Conservation (phyloP, 2,113 vertebrate genomes). For the Calypte anna region DNA sequence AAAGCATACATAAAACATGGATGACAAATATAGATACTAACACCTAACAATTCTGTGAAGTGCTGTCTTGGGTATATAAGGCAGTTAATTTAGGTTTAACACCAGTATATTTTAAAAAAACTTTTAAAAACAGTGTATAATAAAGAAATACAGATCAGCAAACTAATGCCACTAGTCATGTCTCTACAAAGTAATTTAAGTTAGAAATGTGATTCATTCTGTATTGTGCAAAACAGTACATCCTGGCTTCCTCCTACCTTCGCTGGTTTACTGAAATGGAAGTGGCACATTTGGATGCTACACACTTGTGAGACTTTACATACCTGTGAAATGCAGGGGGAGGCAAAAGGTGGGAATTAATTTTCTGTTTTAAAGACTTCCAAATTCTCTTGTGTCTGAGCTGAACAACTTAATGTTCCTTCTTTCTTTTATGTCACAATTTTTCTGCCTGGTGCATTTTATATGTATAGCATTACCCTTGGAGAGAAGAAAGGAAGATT, state of each 20-base stretch:
- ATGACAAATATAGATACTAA: not conserved
- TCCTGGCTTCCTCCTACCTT: not conserved
- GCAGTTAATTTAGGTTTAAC: not conserved
- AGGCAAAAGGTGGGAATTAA: not conserved
- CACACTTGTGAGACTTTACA: not conserved
- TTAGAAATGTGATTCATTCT: not conserved
- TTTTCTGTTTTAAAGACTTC: not conserved
- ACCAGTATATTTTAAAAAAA: not conserved
- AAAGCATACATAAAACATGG: not conserved
- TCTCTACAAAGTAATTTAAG: not conserved
- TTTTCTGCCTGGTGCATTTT: not conserved
- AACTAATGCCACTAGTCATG: not conserved
- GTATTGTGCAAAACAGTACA: not conserved
- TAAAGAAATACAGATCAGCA: not conserved
- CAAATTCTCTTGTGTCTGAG: not conserved
- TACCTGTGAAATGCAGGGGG: not conserved
- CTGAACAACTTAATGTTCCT: not conserved
- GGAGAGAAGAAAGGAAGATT: not conserved
- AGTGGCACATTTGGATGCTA: not conserved
- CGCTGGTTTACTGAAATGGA: not conserved
- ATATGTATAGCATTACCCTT: not conserved
- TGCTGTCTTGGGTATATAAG: not conserved
- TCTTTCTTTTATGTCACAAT: not conserved
- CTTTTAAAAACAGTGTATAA: not conserved
- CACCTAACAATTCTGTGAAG: not conserved